Conservation (phyloP, 2,113 vertebrate species). For the Eretmochelys imbricata region DNA sequence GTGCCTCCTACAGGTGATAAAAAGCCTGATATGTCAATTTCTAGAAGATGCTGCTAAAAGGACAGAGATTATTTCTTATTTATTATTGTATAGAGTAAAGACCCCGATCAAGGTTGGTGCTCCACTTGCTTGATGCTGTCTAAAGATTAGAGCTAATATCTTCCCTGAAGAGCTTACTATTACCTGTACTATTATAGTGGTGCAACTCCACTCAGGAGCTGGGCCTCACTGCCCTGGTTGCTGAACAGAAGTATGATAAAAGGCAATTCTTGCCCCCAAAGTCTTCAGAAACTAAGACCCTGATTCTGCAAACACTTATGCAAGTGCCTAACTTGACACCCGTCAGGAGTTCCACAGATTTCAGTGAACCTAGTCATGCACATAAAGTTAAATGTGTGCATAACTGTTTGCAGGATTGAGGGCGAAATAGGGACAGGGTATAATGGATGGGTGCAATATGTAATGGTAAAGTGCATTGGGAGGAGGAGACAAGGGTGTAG, state of each 20-base stretch:
- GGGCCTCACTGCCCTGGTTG: not conserved
- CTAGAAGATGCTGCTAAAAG: not conserved
- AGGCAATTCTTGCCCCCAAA: no score
- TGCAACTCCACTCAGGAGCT: not conserved
- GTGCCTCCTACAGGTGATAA: not conserved
- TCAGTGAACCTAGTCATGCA: not conserved
- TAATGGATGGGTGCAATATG: not conserved
- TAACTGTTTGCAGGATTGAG: not conserved
- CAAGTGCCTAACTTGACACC: not conserved
- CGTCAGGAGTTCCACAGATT: fast-evolving
- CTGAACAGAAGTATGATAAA: not conserved
- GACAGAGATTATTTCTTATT: not conserved
- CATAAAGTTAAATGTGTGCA: not conserved
- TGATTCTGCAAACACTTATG: not conserved
- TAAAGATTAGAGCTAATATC: not conserved
- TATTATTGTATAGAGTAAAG: not conserved
- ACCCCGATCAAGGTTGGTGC: not conserved
- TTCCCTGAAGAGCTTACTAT: not conserved
- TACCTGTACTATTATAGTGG: not conserved
- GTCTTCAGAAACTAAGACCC: not conserved
- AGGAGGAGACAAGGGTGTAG: no score
- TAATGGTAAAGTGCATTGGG: no score
- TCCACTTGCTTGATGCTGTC: fast-evolving
- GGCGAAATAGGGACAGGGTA: not conserved
- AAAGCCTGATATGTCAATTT: not conserved